Conservation (phyloP, 2,113 vertebrate genomes). For the Sander vitreus region DNA sequence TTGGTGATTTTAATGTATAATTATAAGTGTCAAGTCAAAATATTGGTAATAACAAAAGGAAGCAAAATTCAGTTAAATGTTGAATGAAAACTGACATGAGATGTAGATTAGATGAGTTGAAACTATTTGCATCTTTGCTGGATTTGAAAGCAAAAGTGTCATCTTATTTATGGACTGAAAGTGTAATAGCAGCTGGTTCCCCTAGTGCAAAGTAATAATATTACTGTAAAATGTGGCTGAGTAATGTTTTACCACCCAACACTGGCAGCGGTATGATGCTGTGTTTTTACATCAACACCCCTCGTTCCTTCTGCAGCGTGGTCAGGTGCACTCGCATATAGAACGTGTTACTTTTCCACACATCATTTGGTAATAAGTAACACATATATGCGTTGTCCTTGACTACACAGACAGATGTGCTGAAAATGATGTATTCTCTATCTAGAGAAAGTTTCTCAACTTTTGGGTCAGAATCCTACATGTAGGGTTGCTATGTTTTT, state of each 20-base stretch:
- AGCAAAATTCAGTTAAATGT: not conserved
- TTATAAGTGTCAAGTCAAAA: not conserved
- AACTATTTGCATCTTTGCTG: not conserved
- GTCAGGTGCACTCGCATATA: conserved; percentile 7
- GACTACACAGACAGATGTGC: conserved; percentile 20
- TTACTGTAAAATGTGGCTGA: conserved; percentile 32
- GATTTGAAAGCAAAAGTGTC: not conserved
- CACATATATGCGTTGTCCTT: not conserved
- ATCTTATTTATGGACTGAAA: not conserved
- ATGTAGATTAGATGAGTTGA: not conserved
- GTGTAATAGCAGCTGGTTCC: not conserved
- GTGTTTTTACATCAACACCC: conserved; percentile 31
- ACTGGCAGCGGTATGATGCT: conserved; percentile 23
- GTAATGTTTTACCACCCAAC: conserved; percentile 30
- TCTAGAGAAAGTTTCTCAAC: conserved; percentile 62
- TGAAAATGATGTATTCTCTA: conserved; percentile 27
- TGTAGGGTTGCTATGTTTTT: not conserved
- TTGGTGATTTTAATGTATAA: not conserved
- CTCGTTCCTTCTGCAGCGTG: not conserved
- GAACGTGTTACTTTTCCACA: not conserved
- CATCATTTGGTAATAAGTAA: not conserved
- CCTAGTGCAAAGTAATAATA: conserved; percentile 30
- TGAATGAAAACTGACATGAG: not conserved
- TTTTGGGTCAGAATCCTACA: conserved; percentile 12
- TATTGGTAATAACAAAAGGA: not conserved